phyloP scores from a whole-genome alignment of 1,140 invertebrate species.

The Cherax quadricarinatus region DNA sequence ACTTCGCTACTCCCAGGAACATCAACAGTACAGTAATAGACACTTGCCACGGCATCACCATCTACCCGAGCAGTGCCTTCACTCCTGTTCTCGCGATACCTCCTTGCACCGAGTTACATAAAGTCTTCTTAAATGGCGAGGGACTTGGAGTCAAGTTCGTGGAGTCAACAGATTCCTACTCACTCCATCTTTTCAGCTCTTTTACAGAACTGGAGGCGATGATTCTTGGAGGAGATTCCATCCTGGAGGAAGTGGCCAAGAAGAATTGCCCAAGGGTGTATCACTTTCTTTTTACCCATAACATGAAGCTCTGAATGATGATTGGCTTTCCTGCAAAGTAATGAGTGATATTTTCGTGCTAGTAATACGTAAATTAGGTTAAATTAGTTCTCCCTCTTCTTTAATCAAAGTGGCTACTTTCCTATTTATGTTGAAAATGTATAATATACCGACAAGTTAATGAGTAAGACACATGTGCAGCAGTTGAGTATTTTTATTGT shows the following conservation, averaged over 20 bases:
- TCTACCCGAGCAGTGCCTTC: slow-evolving; percentile 14
- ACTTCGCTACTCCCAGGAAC: background rate
- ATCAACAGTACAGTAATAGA: background rate
- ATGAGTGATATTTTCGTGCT: too few species aligned
- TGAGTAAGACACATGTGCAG: too few species aligned
- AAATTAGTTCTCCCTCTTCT: too few species aligned
- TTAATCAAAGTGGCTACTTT: too few species aligned
- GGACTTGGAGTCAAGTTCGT: background rate
- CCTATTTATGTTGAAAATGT: too few species aligned
- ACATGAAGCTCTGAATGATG: too few species aligned
- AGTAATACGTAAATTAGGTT: too few species aligned
- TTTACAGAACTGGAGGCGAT: background rate
- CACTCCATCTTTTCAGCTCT: slow-evolving; percentile 32
- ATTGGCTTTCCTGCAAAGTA: too few species aligned
- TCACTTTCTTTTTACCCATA: too few species aligned
- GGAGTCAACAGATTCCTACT: background rate
- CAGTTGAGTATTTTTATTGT: too few species aligned
- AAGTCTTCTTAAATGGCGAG: slow-evolving; percentile 15
- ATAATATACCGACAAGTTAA: too few species aligned
- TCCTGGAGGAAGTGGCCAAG: background rate
- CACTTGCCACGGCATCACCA: slow-evolving; percentile 22
- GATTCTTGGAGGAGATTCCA: background rate
- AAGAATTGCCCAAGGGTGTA: background rate
- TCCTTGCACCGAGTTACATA: background rate
- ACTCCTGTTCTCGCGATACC: slow-evolving; percentile 6